Evolutionary conservation across 2,113 vertebrate genomes (phyloP).

Genomic region (Balaeniceps rex): DNA sequence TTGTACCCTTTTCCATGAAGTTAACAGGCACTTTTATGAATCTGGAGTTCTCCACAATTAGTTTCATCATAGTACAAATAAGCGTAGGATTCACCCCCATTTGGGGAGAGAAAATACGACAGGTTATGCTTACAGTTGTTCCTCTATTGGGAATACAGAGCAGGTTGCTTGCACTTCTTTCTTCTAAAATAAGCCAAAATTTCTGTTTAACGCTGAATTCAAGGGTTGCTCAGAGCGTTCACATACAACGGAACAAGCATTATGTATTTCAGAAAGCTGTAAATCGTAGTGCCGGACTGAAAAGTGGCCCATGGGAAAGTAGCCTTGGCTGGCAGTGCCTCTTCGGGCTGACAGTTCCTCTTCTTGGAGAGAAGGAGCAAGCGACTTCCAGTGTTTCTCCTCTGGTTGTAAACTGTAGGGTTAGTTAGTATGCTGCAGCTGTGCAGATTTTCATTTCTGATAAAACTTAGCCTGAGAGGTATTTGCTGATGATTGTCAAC

Average conservation of each 20-base stretch:
- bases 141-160: background rate
- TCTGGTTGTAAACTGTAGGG: background rate
- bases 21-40: background rate
- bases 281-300: background rate
- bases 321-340: background rate
- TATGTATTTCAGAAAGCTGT: background rate
- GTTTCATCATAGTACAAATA: background rate
- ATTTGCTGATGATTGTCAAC: conserved; percentile 79
- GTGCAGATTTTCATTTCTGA: conserved; percentile 70
- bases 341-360: background rate
- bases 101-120: background rate
- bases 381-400: background rate
- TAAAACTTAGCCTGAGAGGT: conserved; percentile 70
- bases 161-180: background rate
- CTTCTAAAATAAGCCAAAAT: background rate
- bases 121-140: background rate
- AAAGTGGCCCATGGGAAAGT: background rate
- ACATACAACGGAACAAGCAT: background rate
- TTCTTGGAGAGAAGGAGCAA: background rate
- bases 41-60: background rate
- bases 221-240: background rate
- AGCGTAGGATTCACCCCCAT: background rate
- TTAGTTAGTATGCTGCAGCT: conserved; percentile 39
- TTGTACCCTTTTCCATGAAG: background rate
- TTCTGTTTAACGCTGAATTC: background rate